These are phyloP conservation scores for Intellagama lesueurii DNA, from an alignment of 2,797 vertebrate genomes.

Conservation along the genomic window DNA sequence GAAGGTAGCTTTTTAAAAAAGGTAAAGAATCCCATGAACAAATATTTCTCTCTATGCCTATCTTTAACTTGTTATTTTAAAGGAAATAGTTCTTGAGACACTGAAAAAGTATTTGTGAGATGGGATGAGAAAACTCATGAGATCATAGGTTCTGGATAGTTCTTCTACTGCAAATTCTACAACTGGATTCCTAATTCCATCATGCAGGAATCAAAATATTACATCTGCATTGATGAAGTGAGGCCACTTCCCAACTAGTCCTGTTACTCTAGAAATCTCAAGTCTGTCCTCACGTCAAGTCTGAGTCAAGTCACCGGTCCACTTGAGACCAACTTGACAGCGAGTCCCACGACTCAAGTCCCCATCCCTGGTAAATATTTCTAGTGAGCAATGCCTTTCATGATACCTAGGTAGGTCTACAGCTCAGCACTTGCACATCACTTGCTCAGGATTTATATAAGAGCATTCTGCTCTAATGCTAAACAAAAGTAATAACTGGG, in stretches of 20 bases:
- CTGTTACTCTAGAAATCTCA: not conserved
- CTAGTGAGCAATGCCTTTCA: not conserved
- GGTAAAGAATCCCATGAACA: not conserved
- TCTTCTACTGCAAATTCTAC: not conserved
- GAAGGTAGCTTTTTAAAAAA: not conserved
- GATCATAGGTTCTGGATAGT: not conserved
- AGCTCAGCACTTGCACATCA: not conserved
- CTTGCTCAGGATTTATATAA: not conserved
- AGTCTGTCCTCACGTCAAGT: not conserved
- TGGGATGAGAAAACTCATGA: not conserved
- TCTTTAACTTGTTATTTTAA: not conserved
- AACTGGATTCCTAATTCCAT: not conserved
- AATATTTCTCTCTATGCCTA: too few relatives aligned
- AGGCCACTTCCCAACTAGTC: not conserved
- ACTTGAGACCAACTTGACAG: too few relatives aligned
- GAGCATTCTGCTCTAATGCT: not conserved
- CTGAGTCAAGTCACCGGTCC: too few relatives aligned
- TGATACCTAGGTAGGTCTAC: not conserved
- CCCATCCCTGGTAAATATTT: too few relatives aligned
- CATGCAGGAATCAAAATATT: not conserved
- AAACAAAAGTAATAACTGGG: not conserved
- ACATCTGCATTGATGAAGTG: not conserved
- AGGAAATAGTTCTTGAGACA: not conserved
- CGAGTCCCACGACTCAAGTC: too few relatives aligned
- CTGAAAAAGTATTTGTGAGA: not conserved